phyloP scores from a whole-genome alignment of 2,888 invertebrate genomes.

The Pachliopta kotzebuea region DNA sequence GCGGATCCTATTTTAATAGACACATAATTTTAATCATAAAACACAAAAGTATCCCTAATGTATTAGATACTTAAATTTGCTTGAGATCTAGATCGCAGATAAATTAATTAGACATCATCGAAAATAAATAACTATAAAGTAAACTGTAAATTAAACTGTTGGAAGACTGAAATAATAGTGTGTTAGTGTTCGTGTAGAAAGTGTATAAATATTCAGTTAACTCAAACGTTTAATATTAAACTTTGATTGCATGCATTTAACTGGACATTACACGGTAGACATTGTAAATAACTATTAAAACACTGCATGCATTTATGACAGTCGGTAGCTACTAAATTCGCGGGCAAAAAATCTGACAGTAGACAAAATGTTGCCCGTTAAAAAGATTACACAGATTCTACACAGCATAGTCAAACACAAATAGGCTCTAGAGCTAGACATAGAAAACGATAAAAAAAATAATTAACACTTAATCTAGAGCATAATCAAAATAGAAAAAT shows the following conservation, averaged over 20 bases:
- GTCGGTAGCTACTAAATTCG: neutral
- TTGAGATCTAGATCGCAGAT: conserved; percentile 53
- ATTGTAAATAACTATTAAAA: conserved; percentile 13
- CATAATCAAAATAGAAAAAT: conserved; percentile 47
- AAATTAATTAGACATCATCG: conserved; percentile 15
- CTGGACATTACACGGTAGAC: conserved; percentile 12
- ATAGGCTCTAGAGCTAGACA: conserved; percentile 14
- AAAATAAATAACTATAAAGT: conserved; percentile 34
- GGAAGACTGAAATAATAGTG: conserved; percentile 34
- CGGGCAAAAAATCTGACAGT: neutral
- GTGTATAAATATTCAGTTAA: conserved; percentile 6
- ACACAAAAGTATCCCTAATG: conserved; percentile 48
- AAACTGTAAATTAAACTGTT: conserved; percentile 34
- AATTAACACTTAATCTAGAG: conserved; percentile 40
- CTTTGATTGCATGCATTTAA: conserved; percentile 27
- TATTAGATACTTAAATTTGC: conserved; percentile 75
- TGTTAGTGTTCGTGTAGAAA: conserved; percentile 25
- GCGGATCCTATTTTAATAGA: conserved; percentile 48
- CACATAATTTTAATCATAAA: conserved; percentile 42
- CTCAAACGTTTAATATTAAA: neutral
- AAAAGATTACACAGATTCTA: conserved; percentile 24
- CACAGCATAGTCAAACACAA: conserved; percentile 28
- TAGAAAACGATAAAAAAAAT: conserved; percentile 32
- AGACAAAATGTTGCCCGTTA: conserved; percentile 17
- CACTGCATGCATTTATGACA: conserved; percentile 21